Evolutionary conservation across 2,113 vertebrate genomes (phyloP), one percentile per base, ranked within the genome.

Genomic region (Psittacula cyanocephala): DNA sequence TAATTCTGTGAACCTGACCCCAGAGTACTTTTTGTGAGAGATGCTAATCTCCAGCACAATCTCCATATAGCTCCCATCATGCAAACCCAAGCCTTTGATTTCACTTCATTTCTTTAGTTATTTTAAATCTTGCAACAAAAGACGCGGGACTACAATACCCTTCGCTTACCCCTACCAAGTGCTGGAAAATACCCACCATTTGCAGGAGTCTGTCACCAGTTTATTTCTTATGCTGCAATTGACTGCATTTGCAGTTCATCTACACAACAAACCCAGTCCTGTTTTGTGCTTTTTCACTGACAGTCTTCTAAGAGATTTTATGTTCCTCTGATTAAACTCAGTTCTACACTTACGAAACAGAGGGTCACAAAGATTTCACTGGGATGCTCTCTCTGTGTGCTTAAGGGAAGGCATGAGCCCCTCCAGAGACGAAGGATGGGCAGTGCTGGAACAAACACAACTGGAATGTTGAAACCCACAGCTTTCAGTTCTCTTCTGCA

Each of bases 1-100:
- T 98, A 98, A 98, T 98, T 98, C 98, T 98, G 98, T 98, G 98
- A 99, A 98, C 98, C 96, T 64, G 97, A 93, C 72, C 25, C 8
- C 24, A 15, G 46, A 63, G 94, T 23, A 57, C 50, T 80, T 82
- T 88, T 83, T 43, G 92, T 95, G 91, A 90, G 81, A 63, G 47
- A 76, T 3, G 81, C 88, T 94, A 87, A 95, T 95, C 57, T 7
- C 68, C 37, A 63, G 11, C 80, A 41, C 52, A 8, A 44, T 49
- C 78, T 89, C 81, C 57, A 1, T 17, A 39, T 13, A 55, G 77
- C n/a, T 35, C 81, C 68, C 64, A 6, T 27, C 17, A 77, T 57
- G 91, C 81, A 82, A 89, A 76, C 81, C 52, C 52, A 43, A 67
- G 55, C 46, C 91, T 94, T 63, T 68, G 52, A 86, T 88, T 96